Conservation (phyloP, 1,140 invertebrate species). For the Chlorops oryzae region DNA sequence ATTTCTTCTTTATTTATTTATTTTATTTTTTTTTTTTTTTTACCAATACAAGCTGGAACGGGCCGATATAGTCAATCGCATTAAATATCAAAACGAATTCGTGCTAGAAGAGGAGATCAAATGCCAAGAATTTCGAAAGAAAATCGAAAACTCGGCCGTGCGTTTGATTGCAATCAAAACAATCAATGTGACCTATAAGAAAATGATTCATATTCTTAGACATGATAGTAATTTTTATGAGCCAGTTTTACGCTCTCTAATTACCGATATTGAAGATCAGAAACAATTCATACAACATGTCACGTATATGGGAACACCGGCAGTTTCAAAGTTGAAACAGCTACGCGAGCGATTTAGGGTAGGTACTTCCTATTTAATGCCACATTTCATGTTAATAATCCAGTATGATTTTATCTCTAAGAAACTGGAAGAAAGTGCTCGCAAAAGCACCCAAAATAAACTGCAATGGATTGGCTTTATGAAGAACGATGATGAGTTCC, state of each 20-base stretch:
- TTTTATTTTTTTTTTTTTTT: background rate
- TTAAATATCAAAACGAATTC: slow-evolving; percentile 8
- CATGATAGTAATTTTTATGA: slow-evolving; percentile 9
- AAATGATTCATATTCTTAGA: background rate
- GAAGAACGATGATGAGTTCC: background rate
- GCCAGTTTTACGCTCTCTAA: slow-evolving; percentile 7
- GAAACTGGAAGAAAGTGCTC: slow-evolving; percentile 1
- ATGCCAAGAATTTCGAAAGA: background rate
- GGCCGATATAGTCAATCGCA: slow-evolving; percentile 3
- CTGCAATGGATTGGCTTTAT: background rate
- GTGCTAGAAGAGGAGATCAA: slow-evolving; percentile 4
- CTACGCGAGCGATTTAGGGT: slow-evolving; percentile 4
- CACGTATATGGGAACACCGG: slow-evolving; percentile 6
- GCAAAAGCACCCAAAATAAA: background rate
- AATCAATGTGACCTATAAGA: slow-evolving; percentile 8
- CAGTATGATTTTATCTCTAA: background rate
- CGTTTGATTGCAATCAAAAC: slow-evolving; percentile 7
- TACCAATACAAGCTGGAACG: slow-evolving; percentile 4
- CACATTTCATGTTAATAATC: background rate
- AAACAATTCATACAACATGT: slow-evolving; percentile 5
- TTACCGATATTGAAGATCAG: slow-evolving; percentile 10
- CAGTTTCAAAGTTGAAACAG: background rate
- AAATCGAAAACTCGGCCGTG: slow-evolving; percentile 9
- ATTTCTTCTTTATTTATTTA: background rate
- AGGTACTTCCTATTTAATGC: background rate